Percentiles rank a stretch among this genome's conserved stretches.
These are phyloP conservation scores for Caloenas nicobarica DNA, from an alignment of 2,113 vertebrate species.

Conservation along the genomic window DNA sequence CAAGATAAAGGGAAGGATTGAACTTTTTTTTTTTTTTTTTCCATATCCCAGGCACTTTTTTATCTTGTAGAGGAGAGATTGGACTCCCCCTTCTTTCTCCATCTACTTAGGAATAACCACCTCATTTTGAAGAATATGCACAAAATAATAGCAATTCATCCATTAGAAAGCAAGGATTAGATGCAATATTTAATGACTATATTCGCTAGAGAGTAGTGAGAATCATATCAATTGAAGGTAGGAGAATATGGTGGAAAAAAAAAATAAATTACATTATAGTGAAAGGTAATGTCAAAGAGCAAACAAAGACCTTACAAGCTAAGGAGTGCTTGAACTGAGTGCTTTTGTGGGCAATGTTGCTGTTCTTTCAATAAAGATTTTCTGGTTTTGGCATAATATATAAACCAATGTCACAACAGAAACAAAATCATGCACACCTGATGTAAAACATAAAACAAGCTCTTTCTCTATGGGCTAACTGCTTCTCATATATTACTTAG, in stretches of 20 bases:
- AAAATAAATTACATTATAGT: neutral
- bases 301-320: neutral
- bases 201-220: neutral
- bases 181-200: neutral
- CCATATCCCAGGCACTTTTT: neutral
- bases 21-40: neutral
- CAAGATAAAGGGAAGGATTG: neutral
- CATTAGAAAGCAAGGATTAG: neutral
- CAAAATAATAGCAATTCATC: neutral
- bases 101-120: neutral
- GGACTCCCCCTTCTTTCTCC: accelerated
- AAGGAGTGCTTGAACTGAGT: neutral
- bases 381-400: neutral
- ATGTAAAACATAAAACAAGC: neutral
- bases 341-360: neutral
- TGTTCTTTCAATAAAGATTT: neutral
- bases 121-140: neutral
- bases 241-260: neutral
- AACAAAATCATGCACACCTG: neutral
- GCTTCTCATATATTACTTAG: neutral
- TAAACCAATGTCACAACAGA: neutral
- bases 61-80: neutral
- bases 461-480: neutral
- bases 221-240: neutral
- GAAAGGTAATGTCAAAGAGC: neutral